Evolutionary conservation across 1,140 invertebrate genomes (phyloP), one percentile per base, ranked within the genome.

Genomic region (Lucilia sericata): DNA sequence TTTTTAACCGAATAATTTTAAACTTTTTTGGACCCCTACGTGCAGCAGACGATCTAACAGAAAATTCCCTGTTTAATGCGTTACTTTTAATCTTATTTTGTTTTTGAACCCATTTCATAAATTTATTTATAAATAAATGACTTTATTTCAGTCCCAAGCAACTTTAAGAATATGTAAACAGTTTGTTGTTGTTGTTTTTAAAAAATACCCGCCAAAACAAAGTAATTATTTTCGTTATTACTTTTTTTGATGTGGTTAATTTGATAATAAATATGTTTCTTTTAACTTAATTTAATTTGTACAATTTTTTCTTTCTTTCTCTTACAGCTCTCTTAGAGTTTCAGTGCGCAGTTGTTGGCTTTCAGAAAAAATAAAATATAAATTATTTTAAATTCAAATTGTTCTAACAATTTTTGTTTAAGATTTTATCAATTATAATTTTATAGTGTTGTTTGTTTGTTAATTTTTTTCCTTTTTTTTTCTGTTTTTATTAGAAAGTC

Each of bases 391-490:
- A 42, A 42, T 42, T 7, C 42, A 42, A 8, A 42, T 55, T 55
- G 13, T 55, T 55, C 17, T 17, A 55, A 55, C 17, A 55, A n/a
- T 55, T 5, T 30, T 30, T 30, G 4, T 14, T 55, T 55, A 12
- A 12, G 17, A 55, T 55, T 55, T n/a, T 25, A 70, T 25, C 65
- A 70, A 70, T 21, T 70, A 25, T 76, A 12, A 74, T 76, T 76
- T 80, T 80, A 21, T 80, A 80, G n/a, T 80, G 36, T 78, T 78
- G 47, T 47, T 47, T 49, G n/a, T 80, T 49, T 80, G 19, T 80
- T 13, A n/a, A 13, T 75, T 17, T 47, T 78, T 17, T 47, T 78
- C n/a, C 5, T 80, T 49, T 49, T 80, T 51, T 70, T 70, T 25
- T 70, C 21, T 21, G 19, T 25, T 21, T 70, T 70, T 70, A 70